Percentiles rank a stretch among this genome's conserved stretches.
phyloP scores from a whole-genome alignment of 2,113 vertebrate species.

The Andinoacara biseriatus region DNA sequence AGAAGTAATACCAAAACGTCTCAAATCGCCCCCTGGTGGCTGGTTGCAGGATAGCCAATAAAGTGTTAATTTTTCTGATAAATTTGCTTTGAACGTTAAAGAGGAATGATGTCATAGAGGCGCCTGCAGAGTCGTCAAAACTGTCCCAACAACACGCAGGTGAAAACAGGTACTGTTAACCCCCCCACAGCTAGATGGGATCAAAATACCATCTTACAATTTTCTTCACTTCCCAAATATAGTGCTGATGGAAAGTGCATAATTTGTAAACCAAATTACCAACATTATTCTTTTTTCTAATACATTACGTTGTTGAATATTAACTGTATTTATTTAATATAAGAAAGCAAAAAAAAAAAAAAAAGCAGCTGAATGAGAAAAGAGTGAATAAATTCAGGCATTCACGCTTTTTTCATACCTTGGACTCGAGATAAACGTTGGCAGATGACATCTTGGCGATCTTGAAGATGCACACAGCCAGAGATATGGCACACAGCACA shows the following conservation, averaged over 20 bases:
- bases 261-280: background rate
- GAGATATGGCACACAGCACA: constrained; percentile 90
- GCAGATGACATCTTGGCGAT: constrained; percentile 96
- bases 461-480: constrained; percentile 93
- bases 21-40: background rate
- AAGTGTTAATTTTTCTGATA: background rate
- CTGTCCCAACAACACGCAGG: background rate
- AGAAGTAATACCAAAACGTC: too few relatives aligned
- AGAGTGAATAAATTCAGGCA: background rate
- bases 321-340: background rate
- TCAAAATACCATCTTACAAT: background rate
- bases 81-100: background rate
- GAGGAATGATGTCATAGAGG: background rate
- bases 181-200: background rate
- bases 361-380: background rate
- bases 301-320: background rate
- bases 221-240: background rate
- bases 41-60: background rate
- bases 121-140: background rate
- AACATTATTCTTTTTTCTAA: background rate
- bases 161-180: background rate
- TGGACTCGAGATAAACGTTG: constrained; percentile 98
- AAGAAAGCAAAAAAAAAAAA: background rate
- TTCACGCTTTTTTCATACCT: constrained; percentile 77
- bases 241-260: background rate